Evolutionary conservation across 35 echinoderm and acorn worm species (phyloP).

Genomic region (Chiridota heheva): DNA sequence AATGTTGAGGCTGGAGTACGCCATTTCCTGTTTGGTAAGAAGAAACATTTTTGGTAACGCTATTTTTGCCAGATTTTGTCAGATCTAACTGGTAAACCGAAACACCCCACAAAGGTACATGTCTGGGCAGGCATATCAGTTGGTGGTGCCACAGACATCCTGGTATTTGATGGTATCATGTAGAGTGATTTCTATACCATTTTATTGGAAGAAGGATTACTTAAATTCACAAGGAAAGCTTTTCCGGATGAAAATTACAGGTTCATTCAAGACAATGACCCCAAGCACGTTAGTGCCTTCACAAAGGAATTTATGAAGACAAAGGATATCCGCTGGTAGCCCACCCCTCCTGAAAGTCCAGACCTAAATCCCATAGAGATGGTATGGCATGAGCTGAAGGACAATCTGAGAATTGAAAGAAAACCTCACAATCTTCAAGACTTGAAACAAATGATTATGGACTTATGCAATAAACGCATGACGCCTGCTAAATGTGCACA

Average conservation of each 20-base stretch:
- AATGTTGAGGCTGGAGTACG: not conserved
- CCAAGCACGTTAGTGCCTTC: constrained; percentile 25
- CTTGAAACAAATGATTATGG: constrained; percentile 5
- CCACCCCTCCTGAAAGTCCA: constrained; percentile 35
- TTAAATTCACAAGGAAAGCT: not conserved
- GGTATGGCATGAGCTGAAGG: constrained; percentile 39
- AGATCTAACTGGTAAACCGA: constrained; percentile 10
- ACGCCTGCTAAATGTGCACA: constrained; percentile 29
- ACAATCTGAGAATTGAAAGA: not conserved
- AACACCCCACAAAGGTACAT: constrained; percentile 63
- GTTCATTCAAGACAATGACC: constrained; percentile 50
- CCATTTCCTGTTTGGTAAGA: constrained; percentile 1
- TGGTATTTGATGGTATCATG: constrained; percentile 56
- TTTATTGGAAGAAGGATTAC: constrained; percentile 6
- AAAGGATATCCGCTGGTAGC: constrained; percentile 52
- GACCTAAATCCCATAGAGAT: constrained; percentile 50
- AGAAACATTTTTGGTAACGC: not conserved
- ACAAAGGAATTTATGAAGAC: constrained; percentile 1
- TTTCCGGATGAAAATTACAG: constrained; percentile 23
- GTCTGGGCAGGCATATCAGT: constrained; percentile 58
- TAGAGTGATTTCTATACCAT: constrained; percentile 40
- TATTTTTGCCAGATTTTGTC: not conserved
- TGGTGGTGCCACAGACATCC: constrained; percentile 38
- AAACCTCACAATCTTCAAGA: constrained; percentile 23
- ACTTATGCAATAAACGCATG: constrained; percentile 24